These are phyloP conservation scores for Pegea sp. DNA, from an alignment of 23 tunicate species.

Conservation along the genomic window DNA sequence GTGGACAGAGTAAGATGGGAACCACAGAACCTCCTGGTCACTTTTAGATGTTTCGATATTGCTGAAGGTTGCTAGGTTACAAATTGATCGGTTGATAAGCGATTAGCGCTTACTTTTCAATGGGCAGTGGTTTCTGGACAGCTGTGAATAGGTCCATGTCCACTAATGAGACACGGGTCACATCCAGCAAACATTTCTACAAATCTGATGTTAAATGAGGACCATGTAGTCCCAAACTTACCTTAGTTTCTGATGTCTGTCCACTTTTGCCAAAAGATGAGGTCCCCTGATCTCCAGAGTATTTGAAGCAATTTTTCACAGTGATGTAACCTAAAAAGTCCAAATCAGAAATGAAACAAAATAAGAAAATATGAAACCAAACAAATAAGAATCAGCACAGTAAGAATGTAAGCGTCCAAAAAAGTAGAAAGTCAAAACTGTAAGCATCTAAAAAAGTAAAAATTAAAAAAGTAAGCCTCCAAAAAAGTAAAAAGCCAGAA, in stretches of 20 bases:
- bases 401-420: too few relatives aligned
- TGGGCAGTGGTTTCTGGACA: neutral
- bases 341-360: neutral
- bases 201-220: constrained; percentile 3
- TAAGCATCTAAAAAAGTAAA: too few relatives aligned
- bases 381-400: too few relatives aligned
- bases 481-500: too few relatives aligned
- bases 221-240: too few relatives aligned
- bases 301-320: constrained; percentile 29
- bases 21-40: constrained; percentile 10
- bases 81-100: too few relatives aligned
- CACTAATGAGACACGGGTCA: constrained; percentile 44
- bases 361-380: neutral
- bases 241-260: neutral
- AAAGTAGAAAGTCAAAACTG: too few relatives aligned
- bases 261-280: constrained; percentile 4
- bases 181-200: constrained; percentile 37
- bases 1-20: constrained; percentile 38
- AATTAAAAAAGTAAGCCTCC: too few relatives aligned
- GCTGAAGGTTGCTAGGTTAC: neutral
- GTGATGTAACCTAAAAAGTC: constrained; percentile 16
- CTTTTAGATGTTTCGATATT: neutral
- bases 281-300: constrained; percentile 42
- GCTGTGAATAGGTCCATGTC: constrained; percentile 92
- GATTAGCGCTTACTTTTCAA: too few relatives aligned